Evolutionary conservation across 1,140 invertebrate genomes (phyloP), one percentile per base, ranked within the genome.

Genomic region (Anadara kagoshimensis): DNA sequence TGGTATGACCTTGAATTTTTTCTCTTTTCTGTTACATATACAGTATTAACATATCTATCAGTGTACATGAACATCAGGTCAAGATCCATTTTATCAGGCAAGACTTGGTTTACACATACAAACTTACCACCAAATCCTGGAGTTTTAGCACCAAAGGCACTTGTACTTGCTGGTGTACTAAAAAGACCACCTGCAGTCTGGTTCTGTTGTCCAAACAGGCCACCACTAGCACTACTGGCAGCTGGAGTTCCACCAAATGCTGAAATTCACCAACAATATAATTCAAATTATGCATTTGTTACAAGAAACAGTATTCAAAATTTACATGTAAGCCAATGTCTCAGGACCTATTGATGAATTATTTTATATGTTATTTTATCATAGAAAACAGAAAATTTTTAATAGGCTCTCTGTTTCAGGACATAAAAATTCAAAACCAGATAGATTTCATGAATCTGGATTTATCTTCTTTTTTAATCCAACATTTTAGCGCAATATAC

Each of bases 141-240:
- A 24, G 80, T 66, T 66, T 80, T 80, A 14, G 79, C 45, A n/a
- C 83, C 84, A 81, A 86, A 86, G 14, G 78, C 77, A 66, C 68
- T 76, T 11, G 57, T 76, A 7, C 75, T 72, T 8, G 76, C 66
- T 62, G 83, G 83, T 67, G 82, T 81, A 20, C 81, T 77, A 69
- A 86, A 86, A 14, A 86, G 66, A 18, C 83, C 75, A 20, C 56
- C 59, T 43, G 36, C 69, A 12, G 63, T 43, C 20, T 49, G 59
- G 11, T 44, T 51, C 43, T 74, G 78, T 51, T 62, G 69, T 45
- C 81, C 83, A 76, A 85, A 84, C 44, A 82, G 47, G 12, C 81
- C 72, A 11, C 75, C 76, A 54, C 75, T 57, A 24, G 70, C 51
- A 51, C 58, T 70, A 53, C 69, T 64, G 0, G 73, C 49, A 14